phyloP scores from a whole-genome alignment of 2,888 invertebrate genomes.

The Magallana nippona region DNA sequence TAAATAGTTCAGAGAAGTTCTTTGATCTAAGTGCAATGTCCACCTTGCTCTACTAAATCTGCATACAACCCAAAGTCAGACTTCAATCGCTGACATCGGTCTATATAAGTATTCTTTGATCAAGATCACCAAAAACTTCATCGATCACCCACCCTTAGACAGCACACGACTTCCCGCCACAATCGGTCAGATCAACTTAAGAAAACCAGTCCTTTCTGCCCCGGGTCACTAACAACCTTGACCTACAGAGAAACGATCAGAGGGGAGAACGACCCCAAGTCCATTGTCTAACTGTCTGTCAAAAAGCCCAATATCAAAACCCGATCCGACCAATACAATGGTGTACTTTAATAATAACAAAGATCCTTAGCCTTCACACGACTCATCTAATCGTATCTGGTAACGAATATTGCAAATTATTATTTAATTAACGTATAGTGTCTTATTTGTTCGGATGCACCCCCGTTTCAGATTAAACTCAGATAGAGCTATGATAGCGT shows the following conservation, averaged over 20 bases:
- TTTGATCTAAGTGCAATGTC: too few relatives aligned
- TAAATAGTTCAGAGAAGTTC: too few relatives aligned
- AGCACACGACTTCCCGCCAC: too few relatives aligned
- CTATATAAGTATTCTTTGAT: too few relatives aligned
- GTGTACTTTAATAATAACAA: not conserved
- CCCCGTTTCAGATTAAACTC: not conserved
- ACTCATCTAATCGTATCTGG: not conserved
- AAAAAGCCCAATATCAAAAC: not conserved
- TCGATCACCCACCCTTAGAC: too few relatives aligned
- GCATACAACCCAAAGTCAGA: too few relatives aligned
- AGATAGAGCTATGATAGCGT: not conserved
- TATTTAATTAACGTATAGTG: not conserved
- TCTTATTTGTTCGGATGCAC: conserved; percentile 17
- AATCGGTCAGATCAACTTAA: too few relatives aligned
- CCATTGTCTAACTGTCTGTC: not conserved
- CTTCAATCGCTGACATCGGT: too few relatives aligned
- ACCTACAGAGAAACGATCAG: not conserved
- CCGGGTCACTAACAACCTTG: too few relatives aligned
- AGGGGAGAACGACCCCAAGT: not conserved
- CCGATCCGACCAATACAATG: not conserved
- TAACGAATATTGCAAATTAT: conserved; percentile 4
- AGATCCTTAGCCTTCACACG: not conserved
- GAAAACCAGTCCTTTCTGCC: too few relatives aligned
- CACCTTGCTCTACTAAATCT: too few relatives aligned
- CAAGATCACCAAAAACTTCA: too few relatives aligned